phyloP scores from a whole-genome alignment of 2,113 vertebrate species.

The Etia nguti region DNA sequence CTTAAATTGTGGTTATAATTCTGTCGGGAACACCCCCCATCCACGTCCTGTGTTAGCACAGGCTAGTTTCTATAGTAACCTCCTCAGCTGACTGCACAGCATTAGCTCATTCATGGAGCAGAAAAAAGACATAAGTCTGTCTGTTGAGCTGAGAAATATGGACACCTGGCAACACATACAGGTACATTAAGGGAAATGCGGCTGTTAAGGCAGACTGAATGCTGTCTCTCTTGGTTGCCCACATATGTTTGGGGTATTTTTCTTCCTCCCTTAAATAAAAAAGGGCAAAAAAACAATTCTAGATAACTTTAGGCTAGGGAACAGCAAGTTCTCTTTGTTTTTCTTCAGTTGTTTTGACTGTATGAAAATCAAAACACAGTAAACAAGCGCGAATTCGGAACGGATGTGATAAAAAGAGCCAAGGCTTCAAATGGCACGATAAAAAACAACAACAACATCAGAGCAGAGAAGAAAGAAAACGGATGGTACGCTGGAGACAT shows the following conservation, averaged over 20 bases:
- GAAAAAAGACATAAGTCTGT: conserved; percentile 49
- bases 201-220: neutral
- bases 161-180: conserved; percentile 35
- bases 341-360: neutral
- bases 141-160: conserved; percentile 47
- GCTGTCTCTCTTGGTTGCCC: neutral
- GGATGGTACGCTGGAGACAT: neutral
- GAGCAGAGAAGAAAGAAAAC: neutral
- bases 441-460: neutral
- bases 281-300: neutral
- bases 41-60: conserved; percentile 26
- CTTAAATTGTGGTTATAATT: neutral
- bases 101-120: conserved; percentile 59
- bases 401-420: neutral
- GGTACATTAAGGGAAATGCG: neutral
- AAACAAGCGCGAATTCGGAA: neutral
- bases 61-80: conserved; percentile 74
- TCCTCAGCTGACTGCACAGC: conserved; percentile 53
- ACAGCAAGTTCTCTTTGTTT: neutral
- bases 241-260: neutral
- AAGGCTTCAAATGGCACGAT: neutral
- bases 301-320: neutral
- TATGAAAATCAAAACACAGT: neutral
- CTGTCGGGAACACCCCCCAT: neutral
- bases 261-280: neutral